Percentiles rank a stretch among this genome's conserved stretches.
Evolutionary conservation across 2,113 vertebrate species (phyloP).

Genomic region (Malurus melanocephalus): DNA sequence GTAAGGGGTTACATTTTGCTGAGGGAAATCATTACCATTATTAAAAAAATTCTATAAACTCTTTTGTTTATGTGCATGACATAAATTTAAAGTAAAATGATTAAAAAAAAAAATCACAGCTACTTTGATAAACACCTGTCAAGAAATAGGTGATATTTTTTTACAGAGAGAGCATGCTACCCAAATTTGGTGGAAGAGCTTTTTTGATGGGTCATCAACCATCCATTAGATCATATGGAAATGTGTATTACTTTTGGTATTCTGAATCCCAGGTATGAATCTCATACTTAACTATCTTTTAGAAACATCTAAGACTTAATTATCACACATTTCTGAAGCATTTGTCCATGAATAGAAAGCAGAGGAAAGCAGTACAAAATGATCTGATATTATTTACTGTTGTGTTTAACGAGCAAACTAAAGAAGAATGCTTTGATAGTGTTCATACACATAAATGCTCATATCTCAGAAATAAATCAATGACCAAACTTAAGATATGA

Average conservation of each 20-base stretch:
- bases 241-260: neutral
- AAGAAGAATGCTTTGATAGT: neutral
- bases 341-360: neutral
- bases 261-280: neutral
- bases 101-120: neutral
- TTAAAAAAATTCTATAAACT: neutral
- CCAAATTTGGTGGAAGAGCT: neutral
- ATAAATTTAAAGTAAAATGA: neutral
- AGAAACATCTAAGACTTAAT: neutral
- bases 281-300: neutral
- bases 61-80: neutral
- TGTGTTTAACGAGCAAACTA: neutral
- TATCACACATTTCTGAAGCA: neutral
- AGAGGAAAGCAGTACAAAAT: neutral
- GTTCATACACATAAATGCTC: neutral
- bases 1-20: neutral
- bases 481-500: neutral
- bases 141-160: neutral
- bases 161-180: accelerated
- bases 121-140: neutral
- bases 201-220: neutral
- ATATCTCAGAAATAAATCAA: neutral
- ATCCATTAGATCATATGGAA: neutral
- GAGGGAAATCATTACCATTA: neutral
- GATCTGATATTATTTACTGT: neutral